Percentiles rank a stretch among this genome's conserved stretches.
These are phyloP conservation scores for Magallana ariakensis DNA, from an alignment of 1,140 invertebrate genomes.

Conservation along the genomic window DNA sequence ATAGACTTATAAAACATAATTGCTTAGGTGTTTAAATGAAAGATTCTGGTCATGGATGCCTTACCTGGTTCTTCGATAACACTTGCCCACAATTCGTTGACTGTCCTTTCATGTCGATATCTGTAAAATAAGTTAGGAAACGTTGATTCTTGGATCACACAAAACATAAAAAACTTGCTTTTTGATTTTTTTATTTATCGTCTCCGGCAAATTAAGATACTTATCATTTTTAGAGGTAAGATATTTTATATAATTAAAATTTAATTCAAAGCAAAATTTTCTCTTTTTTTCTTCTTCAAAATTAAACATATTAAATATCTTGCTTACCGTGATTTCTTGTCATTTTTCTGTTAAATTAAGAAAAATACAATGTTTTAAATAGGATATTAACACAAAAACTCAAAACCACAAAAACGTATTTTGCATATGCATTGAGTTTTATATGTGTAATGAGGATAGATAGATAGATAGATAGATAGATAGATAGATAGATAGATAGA, in stretches of 20 bases:
- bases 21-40: neutral
- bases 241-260: too few species aligned
- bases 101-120: neutral
- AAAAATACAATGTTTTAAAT: neutral
- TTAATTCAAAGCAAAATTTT: too few species aligned
- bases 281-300: too few species aligned
- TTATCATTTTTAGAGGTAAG: neutral
- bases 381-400: neutral
- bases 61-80: neutral
- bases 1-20: too few species aligned
- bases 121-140: neutral
- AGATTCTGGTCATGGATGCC: neutral
- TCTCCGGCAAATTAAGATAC: too few species aligned
- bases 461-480: too few species aligned
- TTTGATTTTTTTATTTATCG: neutral
- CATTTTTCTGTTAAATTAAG: neutral
- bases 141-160: neutral
- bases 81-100: neutral
- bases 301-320: neutral
- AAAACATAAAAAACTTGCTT: neutral
- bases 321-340: neutral
- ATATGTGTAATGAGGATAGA: too few species aligned
- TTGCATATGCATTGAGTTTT: too few species aligned
- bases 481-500: too few species aligned
- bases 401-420: too few species aligned